Conservation (phyloP, 1,140 invertebrate species). For the Panulirus ornatus region DNA sequence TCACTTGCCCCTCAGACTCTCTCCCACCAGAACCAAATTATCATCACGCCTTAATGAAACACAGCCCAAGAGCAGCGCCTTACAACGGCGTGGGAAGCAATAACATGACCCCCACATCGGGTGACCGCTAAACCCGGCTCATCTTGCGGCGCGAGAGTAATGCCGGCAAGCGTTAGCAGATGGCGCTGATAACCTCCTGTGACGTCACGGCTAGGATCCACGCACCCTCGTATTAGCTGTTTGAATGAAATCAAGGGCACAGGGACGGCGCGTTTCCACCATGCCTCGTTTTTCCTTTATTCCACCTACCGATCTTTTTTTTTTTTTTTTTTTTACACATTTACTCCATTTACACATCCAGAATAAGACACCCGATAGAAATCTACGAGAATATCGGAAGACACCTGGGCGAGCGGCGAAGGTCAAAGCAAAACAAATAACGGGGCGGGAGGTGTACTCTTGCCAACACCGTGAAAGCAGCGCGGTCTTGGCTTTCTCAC, state of each 20-base stretch:
- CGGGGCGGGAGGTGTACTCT: background rate
- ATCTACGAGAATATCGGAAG: too few relatives aligned
- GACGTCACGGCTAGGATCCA: background rate
- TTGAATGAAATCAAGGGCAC: conserved; percentile 32
- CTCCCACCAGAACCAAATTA: too few relatives aligned
- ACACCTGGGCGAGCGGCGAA: too few relatives aligned
- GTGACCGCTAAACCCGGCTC: conserved; percentile 32
- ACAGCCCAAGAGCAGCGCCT: background rate
- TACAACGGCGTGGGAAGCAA: conserved; percentile 40
- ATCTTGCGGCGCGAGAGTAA: conserved; percentile 36
- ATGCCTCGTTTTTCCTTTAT: background rate
- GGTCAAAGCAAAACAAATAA: background rate
- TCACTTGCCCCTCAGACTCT: too few relatives aligned
- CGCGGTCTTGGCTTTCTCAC: background rate
- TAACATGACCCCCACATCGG: conserved; percentile 33
- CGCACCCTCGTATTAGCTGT: conserved; percentile 15
- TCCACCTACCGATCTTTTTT: too few relatives aligned
- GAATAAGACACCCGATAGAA: too few relatives aligned
- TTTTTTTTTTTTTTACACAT: too few relatives aligned
- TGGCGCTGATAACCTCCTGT: conserved; percentile 35
- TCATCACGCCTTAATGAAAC: too few relatives aligned
- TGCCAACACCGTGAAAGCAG: background rate
- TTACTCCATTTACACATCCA: too few relatives aligned
- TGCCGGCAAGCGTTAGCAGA: conserved; percentile 8
- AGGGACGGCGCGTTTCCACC: background rate